Evolutionary conservation across 2,888 invertebrate genomes (phyloP).

Genomic region (Drosophila formosana): DNA sequence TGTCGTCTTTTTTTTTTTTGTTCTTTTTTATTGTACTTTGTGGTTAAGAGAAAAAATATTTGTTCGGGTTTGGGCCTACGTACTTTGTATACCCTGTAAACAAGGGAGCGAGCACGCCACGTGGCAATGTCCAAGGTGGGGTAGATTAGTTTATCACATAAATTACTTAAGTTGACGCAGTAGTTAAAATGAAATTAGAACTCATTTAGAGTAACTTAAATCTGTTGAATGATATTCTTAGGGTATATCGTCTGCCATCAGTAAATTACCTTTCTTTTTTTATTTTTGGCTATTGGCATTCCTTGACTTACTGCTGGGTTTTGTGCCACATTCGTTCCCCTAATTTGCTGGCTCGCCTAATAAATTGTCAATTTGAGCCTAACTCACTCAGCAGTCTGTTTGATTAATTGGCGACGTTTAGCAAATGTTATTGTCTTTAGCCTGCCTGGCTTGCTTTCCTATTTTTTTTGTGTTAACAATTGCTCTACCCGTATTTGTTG

Average conservation of each 20-base stretch:
- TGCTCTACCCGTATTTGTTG: conserved; percentile 18
- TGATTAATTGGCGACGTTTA: conserved; percentile 60
- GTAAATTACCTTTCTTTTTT: background rate
- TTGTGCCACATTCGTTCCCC: conserved; percentile 32
- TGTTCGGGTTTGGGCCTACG: conserved; percentile 24
- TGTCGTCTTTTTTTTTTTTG: conserved; percentile 4
- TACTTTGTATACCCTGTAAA: conserved; percentile 37
- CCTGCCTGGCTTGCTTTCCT: conserved; percentile 8
- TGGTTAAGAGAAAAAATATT: conserved; percentile 44
- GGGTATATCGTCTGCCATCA: conserved; percentile 18
- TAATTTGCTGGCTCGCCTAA: conserved; percentile 51
- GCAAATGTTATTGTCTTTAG: conserved; percentile 17
- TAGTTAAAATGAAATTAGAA: background rate
- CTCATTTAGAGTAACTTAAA: background rate
- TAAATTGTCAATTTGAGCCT: conserved; percentile 63
- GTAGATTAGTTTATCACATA: background rate
- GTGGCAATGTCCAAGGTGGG: background rate
- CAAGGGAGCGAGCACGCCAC: background rate
- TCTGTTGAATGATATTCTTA: background rate
- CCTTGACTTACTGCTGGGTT: conserved; percentile 40
- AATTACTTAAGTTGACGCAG: background rate
- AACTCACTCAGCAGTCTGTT: conserved; percentile 57
- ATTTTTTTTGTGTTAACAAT: conserved; percentile 28
- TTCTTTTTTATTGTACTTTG: conserved; percentile 18
- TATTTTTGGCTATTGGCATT: conserved; percentile 6